phyloP scores from a whole-genome alignment of 2,797 vertebrate species.

The Tadarida brasiliensis region DNA sequence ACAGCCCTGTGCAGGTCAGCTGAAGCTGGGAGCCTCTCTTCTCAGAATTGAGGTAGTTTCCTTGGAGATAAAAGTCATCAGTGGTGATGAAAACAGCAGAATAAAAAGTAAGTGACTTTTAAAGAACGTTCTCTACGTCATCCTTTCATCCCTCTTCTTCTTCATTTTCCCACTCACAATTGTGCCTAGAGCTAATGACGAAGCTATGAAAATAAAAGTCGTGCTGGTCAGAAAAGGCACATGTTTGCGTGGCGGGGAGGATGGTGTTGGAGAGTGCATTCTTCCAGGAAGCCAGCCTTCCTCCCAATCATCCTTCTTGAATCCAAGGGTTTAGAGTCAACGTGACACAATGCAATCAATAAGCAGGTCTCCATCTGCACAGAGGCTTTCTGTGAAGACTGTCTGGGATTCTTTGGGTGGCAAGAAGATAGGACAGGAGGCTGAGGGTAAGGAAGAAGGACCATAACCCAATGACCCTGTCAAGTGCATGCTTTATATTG shows the following conservation, averaged over 20 bases:
- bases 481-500: neutral
- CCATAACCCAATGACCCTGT: neutral
- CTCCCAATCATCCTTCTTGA: neutral
- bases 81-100: conserved; percentile 68
- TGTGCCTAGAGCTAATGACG: conserved; percentile 53
- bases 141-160: neutral
- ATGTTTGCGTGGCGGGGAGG: neutral
- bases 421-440: neutral
- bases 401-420: neutral
- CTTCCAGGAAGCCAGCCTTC: neutral
- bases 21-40: conserved; percentile 55
- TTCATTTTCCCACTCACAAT: conserved; percentile 41
- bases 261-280: neutral
- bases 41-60: conserved; percentile 60
- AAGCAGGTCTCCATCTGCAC: neutral
- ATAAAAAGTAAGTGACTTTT: conserved; percentile 57
- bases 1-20: conserved; percentile 29
- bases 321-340: conserved; percentile 43
- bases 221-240: conserved; percentile 21
- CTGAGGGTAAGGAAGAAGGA: neutral
- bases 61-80: conserved; percentile 66
- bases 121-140: conserved; percentile 65
- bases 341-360: conserved; percentile 8
- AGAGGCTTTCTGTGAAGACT: conserved; percentile 45
- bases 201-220: conserved; percentile 68